Percentiles rank a stretch among this genome's conserved stretches.
These are phyloP conservation scores for Plebejus melissa DNA, from an alignment of 2,888 invertebrate genomes.

Conservation along the genomic window DNA sequence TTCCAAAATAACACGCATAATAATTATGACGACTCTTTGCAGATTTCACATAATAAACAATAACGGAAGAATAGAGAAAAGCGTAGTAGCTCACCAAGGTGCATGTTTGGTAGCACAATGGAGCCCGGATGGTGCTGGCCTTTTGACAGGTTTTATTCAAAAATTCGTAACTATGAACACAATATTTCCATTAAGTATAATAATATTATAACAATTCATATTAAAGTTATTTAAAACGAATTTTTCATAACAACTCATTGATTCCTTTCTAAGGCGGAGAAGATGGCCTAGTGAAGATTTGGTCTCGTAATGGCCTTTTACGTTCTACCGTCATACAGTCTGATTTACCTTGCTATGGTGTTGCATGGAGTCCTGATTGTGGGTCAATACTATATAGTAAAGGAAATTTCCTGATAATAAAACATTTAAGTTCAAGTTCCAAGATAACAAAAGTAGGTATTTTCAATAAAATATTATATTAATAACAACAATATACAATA, in stretches of 20 bases:
- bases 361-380: constrained; percentile 89
- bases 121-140: constrained; percentile 97
- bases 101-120: constrained; percentile 94
- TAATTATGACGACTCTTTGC: constrained; percentile 11
- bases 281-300: constrained; percentile 97
- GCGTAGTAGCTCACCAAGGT: constrained; percentile 93
- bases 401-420: constrained; percentile 82
- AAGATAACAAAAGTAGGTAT: constrained; percentile 82
- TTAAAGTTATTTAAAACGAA: too few species aligned
- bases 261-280: constrained; percentile 86
- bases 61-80: constrained; percentile 94
- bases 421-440: constrained; percentile 85
- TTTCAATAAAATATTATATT: too few species aligned
- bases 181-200: too few species aligned
- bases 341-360: constrained; percentile 88
- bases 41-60: constrained; percentile 93
- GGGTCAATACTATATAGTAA: constrained; percentile 84
- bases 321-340: constrained; percentile 92
- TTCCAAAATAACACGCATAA: not conserved
- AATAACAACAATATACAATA: too few species aligned
- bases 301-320: constrained; percentile 97
- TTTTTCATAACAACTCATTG: not conserved
- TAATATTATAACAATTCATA: too few species aligned
- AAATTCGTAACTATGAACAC: not conserved
- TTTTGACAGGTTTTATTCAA: constrained; percentile 86